phyloP scores from a whole-genome alignment of 2,888 invertebrate genomes.

The Pollenia amentaria region DNA sequence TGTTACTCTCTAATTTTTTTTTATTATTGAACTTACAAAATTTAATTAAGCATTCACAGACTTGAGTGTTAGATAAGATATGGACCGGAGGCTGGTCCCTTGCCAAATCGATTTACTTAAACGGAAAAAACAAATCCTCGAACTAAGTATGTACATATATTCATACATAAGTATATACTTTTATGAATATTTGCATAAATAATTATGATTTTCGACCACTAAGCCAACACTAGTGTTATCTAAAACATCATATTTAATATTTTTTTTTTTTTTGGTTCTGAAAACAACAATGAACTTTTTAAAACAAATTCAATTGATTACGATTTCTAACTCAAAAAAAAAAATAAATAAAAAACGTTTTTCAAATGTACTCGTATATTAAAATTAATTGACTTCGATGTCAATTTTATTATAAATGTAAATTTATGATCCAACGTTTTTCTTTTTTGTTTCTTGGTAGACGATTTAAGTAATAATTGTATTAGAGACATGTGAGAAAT shows the following conservation, averaged over 20 bases:
- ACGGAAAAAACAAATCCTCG: too few species aligned
- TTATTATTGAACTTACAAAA: too few species aligned
- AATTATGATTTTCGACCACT: too few species aligned
- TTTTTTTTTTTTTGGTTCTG: not conserved
- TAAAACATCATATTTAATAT: not conserved
- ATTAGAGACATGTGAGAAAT: slow-evolving; percentile 20
- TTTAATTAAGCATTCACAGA: too few species aligned
- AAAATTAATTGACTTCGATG: slow-evolving; percentile 68
- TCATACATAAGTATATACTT: too few species aligned
- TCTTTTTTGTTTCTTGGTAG: not conserved
- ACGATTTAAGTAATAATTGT: not conserved
- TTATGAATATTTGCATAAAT: too few species aligned
- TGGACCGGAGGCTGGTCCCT: too few species aligned
- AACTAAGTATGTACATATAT: too few species aligned
- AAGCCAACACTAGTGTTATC: not conserved
- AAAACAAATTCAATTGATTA: slow-evolving; percentile 28
- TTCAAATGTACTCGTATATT: slow-evolving; percentile 12
- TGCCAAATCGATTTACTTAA: too few species aligned
- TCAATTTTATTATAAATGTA: slow-evolving; percentile 57
- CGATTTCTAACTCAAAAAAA: slow-evolving; percentile 3
- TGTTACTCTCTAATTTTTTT: too few species aligned
- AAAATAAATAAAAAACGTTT: not conserved
- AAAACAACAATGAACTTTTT: slow-evolving; percentile 7
- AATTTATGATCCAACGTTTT: slow-evolving; percentile 16
- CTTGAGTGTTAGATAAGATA: too few species aligned